Evolutionary conservation across 2,888 invertebrate genomes (phyloP), one percentile per base, ranked within the genome.

Genomic region (Portevinia maculata): DNA sequence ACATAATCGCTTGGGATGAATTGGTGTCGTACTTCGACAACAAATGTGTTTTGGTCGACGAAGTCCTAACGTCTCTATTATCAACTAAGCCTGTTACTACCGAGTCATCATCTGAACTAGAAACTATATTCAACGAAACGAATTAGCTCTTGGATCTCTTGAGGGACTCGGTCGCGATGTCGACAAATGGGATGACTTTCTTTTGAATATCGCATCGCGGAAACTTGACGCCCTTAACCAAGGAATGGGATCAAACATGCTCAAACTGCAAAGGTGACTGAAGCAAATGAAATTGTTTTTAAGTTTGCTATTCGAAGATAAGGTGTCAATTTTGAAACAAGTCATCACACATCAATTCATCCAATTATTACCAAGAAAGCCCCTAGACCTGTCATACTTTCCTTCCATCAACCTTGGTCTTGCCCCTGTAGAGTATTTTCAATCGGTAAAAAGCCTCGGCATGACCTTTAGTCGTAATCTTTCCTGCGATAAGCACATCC

Each of bases 111-210:
- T 34, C n/a, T n/a, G 9, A 48, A 44, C 60, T 48, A 8, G 48
- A 60, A 34, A 46, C 46, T 19, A 46, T 60, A 7, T 60, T 21
- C 32, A 60, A 48, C 21, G 11, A 60, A n/a, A n/a, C n/a, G n/a
- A n/a, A n/a, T n/a, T n/a, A 32, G 60, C 46, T 6, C 60, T 60
- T 46, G n/a, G 46, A 46, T 46, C 60, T n/a, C 48, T 60, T 17
- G 48, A 48, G 46, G 21, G 60, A 48, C 24, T 48, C 21, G 34
- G 53, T 65, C 52, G 65, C 4, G 19, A 30, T 41, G 28, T 65
- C 3, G 13, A 30, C 24, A 19, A 41, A 41, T 65, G 65, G 30
- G 30, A 52, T 65, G 41, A 65, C 9, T 19, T 65, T 8, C 52
- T 62, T 34, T 13, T 37, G 0, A 9, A 62, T 48, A 62, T 62